Conservation (phyloP, 2,888 invertebrate species). For the Plebejus anna region DNA sequence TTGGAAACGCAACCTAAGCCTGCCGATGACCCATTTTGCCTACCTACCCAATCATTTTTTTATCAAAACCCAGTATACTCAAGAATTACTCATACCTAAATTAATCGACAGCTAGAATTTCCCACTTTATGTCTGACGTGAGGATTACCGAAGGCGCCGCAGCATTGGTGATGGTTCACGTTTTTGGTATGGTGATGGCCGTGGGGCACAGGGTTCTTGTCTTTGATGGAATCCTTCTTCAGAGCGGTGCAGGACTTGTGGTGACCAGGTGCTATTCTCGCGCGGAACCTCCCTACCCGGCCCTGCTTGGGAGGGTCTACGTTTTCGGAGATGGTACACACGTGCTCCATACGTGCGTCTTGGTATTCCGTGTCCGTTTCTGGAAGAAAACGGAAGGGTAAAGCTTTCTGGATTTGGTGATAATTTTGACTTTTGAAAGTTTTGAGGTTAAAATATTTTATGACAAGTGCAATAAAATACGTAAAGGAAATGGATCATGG, state of each 20-base stretch:
- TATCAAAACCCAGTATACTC: background rate
- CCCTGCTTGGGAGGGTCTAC: slow-evolving; percentile 56
- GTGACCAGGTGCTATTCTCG: slow-evolving; percentile 65
- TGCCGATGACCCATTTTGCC: background rate
- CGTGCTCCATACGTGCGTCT: slow-evolving; percentile 58
- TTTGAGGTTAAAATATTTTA: no score
- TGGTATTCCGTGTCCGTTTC: slow-evolving; percentile 70
- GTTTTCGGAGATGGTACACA: slow-evolving; percentile 51
- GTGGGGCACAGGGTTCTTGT: slow-evolving; percentile 57
- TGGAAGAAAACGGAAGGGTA: slow-evolving; percentile 38
- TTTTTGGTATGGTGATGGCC: slow-evolving; percentile 71
- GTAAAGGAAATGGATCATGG: no score
- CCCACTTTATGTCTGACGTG: slow-evolving; percentile 69
- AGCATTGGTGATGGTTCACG: slow-evolving; percentile 72
- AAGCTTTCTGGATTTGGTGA: background rate
- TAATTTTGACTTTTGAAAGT: no score
- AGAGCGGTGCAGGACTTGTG: slow-evolving; percentile 49
- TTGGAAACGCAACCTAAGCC: no score
- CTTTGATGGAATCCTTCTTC: slow-evolving; percentile 49
- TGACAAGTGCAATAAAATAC: no score
- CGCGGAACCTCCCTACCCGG: slow-evolving; percentile 64
- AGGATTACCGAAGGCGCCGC: slow-evolving; percentile 73
- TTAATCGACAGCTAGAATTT: slow-evolving; percentile 63
- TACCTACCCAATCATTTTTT: background rate
- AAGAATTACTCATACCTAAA: slow-evolving; percentile 45